Conservation (phyloP, 2,113 vertebrate genomes). For the Athene noctua region DNA sequence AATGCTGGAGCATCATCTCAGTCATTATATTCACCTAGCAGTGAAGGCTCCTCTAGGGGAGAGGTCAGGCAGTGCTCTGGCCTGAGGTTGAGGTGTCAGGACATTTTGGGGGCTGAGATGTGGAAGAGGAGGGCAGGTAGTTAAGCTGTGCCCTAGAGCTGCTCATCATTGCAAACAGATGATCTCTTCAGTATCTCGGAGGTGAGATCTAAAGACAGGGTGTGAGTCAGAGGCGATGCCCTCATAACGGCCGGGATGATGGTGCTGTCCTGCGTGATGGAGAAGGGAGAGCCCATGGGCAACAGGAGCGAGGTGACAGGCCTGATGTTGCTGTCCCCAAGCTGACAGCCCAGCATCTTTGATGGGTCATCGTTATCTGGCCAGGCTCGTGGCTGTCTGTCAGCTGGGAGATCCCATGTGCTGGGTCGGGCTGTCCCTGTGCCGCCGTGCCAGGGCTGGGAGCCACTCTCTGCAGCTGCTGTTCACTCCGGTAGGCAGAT, state of each 20-base stretch:
- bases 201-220: neutral
- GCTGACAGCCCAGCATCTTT: neutral
- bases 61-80: conserved; percentile 47
- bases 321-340: neutral
- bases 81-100: rapidly evolving
- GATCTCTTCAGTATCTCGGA: neutral
- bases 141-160: neutral
- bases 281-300: neutral
- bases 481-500: rapidly evolving
- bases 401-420: rapidly evolving
- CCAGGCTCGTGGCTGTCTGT: neutral
- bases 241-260: rapidly evolving
- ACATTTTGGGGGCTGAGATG: neutral
- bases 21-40: conserved; percentile 76
- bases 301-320: rapidly evolving
- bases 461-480: rapidly evolving
- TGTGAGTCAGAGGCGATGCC: rapidly evolving
- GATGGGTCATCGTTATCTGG: neutral
- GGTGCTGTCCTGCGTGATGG: rapidly evolving
- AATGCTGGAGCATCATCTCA: conserved; percentile 61
- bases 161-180: rapidly evolving
- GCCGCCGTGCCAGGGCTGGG: rapidly evolving
- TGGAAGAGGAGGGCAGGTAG: neutral
- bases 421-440: rapidly evolving
- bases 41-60: conserved; percentile 82